These are phyloP conservation scores for Anastatus disparis DNA, from an alignment of 1,140 invertebrate genomes.

Conservation along the genomic window DNA sequence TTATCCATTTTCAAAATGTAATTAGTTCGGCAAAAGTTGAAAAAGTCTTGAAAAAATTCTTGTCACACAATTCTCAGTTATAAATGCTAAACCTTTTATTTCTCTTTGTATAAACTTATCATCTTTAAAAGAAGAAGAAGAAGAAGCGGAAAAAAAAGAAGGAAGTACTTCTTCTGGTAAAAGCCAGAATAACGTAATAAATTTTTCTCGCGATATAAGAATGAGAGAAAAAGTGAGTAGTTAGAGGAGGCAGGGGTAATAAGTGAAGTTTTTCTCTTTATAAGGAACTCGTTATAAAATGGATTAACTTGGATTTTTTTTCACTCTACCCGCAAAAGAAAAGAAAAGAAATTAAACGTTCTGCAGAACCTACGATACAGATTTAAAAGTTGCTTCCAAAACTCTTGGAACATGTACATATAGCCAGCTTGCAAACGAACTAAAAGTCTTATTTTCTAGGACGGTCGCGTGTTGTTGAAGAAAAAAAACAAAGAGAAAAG, in stretches of 20 bases:
- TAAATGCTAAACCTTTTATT: too few relatives aligned
- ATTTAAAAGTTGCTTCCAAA: conserved; percentile 33
- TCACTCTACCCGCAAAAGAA: not conserved
- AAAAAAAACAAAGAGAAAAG: not conserved
- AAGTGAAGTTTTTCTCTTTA: too few relatives aligned
- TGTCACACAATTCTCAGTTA: too few relatives aligned
- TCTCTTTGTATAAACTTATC: not conserved
- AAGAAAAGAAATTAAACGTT: too few relatives aligned
- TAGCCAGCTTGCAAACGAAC: not conserved
- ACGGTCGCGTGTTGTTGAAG: not conserved
- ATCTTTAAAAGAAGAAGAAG: not conserved
- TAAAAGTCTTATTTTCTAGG: conserved; percentile 29
- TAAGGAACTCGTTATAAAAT: conserved; percentile 31
- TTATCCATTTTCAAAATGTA: too few relatives aligned
- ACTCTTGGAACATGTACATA: too few relatives aligned
- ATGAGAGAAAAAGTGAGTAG: not conserved
- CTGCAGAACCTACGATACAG: too few relatives aligned
- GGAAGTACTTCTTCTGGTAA: too few relatives aligned
- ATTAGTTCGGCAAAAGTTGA: too few relatives aligned
- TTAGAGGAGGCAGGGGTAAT: too few relatives aligned
- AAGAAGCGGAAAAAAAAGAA: not conserved
- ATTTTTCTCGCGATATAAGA: not conserved
- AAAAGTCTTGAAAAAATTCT: too few relatives aligned
- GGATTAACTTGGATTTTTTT: conserved; percentile 29
- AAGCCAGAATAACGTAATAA: not conserved